Percentiles rank a stretch among this genome's conserved stretches.
These are phyloP conservation scores for Limonius californicus DNA, from an alignment of 1,140 invertebrate genomes.

Conservation along the genomic window DNA sequence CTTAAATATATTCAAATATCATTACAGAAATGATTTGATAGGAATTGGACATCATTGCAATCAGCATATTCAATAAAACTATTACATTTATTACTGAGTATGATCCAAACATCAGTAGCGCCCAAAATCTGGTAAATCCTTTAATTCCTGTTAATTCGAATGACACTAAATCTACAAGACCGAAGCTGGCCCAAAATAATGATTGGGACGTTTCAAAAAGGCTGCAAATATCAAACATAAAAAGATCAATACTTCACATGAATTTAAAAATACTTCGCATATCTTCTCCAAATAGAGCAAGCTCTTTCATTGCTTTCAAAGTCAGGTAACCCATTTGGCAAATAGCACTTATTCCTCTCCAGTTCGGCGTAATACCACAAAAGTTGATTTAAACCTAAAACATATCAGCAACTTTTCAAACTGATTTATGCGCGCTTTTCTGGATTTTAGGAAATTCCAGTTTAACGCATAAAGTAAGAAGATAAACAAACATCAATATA, in stretches of 20 bases:
- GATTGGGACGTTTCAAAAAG: conserved; percentile 86
- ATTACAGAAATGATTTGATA: conserved; percentile 70
- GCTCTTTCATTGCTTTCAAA: conserved; percentile 66
- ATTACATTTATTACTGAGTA: conserved; percentile 84
- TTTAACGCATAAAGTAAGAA: too few species aligned
- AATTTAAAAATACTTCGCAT: conserved; percentile 51
- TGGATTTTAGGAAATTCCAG: too few species aligned
- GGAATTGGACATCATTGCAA: conserved; percentile 90
- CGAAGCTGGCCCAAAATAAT: conserved; percentile 88
- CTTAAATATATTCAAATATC: too few species aligned
- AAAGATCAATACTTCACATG: too few species aligned
- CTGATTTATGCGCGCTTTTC: not conserved
- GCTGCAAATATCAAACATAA: conserved; percentile 53
- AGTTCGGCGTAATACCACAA: conserved; percentile 87
- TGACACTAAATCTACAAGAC: conserved; percentile 72
- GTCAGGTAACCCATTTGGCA: conserved; percentile 57
- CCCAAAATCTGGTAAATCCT: conserved; percentile 76
- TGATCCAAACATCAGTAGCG: conserved; percentile 74
- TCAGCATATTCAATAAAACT: conserved; percentile 79
- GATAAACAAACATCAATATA: not conserved
- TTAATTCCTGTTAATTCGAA: conserved; percentile 76
- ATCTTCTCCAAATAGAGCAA: conserved; percentile 76
- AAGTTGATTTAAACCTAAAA: conserved; percentile 67
- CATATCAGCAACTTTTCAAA: too few species aligned
- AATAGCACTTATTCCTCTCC: conserved; percentile 72